phyloP scores from a whole-genome alignment of 2,797 vertebrate genomes.

The Coluber constrictor region DNA sequence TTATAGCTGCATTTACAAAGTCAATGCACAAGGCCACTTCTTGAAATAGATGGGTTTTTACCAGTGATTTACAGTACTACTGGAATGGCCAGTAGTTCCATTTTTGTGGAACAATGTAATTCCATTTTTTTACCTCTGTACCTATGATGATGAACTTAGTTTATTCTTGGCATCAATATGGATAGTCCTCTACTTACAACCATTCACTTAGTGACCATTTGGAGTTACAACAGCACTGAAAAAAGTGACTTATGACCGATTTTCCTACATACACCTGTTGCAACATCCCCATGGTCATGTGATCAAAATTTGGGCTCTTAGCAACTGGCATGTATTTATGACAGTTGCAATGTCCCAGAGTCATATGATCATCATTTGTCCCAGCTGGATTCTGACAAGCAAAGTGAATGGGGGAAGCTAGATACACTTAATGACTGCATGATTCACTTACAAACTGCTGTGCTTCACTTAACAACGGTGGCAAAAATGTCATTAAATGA shows the following conservation, averaged over 20 bases:
- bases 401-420: too few relatives aligned
- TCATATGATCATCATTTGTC: too few relatives aligned
- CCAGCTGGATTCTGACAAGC: too few relatives aligned
- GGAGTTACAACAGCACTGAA: neutral
- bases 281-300: too few relatives aligned
- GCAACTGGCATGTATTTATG: neutral
- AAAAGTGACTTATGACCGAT: too few relatives aligned
- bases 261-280: too few relatives aligned
- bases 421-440: too few relatives aligned
- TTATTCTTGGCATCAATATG: neutral
- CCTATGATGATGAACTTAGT: neutral
- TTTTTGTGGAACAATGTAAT: neutral
- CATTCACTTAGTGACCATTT: neutral
- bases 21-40: neutral
- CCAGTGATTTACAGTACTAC: neutral
- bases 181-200: neutral
- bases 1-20: neutral
- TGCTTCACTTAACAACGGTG: too few relatives aligned
- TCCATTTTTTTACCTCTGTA: neutral
- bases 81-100: neutral
- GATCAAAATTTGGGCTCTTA: neutral
- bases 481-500: too few relatives aligned
- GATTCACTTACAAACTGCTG: too few relatives aligned
- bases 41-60: neutral
- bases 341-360: too few relatives aligned